Percentiles rank a stretch among this genome's conserved stretches.
These are phyloP conservation scores for Ophion ventricosus DNA, from an alignment of 2,888 invertebrate species.

Conservation along the genomic window DNA sequence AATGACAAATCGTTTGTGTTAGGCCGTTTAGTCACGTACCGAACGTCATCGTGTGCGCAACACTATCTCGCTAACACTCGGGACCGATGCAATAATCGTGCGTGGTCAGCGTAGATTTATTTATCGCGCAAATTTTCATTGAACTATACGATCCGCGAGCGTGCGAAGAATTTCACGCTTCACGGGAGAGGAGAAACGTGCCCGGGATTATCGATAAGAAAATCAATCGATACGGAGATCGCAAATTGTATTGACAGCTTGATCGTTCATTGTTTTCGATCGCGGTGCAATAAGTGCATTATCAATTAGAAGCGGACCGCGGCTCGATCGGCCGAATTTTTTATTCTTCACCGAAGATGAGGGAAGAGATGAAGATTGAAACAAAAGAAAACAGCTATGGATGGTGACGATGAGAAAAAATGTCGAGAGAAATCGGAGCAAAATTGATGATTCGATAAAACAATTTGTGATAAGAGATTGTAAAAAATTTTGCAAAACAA, in stretches of 20 bases:
- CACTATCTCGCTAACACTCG: conserved; percentile 1
- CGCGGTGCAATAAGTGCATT: background rate
- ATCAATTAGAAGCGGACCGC: background rate
- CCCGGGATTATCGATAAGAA: background rate
- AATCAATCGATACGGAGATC: background rate
- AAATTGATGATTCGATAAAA: no score
- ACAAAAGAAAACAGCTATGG: no score
- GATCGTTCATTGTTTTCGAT: background rate
- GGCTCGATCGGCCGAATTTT: background rate
- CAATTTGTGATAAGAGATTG: no score
- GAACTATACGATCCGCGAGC: conserved; percentile 29
- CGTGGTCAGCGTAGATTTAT: conserved; percentile 25
- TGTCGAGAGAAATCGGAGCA: no score
- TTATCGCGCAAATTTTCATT: conserved; percentile 32
- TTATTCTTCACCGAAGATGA: background rate
- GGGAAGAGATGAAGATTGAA: background rate
- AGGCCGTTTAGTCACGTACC: background rate
- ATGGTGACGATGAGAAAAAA: no score
- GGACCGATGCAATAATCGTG: conserved; percentile 34
- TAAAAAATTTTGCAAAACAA: no score
- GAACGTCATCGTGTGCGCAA: background rate
- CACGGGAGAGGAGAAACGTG: background rate
- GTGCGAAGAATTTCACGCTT: conserved; percentile 15
- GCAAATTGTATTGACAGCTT: background rate
- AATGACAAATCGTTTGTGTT: background rate